Evolutionary conservation across 1,140 invertebrate genomes (phyloP), one percentile per base, ranked within the genome.

Genomic region (Psix sp.): DNA sequence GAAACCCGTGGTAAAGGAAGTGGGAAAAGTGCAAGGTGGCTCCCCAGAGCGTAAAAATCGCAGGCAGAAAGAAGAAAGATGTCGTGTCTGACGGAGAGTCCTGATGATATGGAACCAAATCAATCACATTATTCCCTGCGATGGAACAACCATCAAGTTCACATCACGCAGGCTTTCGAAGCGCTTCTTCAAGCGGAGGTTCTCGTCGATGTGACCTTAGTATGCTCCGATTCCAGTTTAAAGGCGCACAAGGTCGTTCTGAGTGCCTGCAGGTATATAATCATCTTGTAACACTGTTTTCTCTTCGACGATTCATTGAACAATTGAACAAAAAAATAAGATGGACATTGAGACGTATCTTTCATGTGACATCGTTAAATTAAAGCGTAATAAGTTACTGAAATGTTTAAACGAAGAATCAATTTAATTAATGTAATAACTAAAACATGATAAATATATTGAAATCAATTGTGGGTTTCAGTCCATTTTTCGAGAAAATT

Each of bases 131-230:
- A 96, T 86, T 95, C 94, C 78, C 89, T 96, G 65, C 91, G 94
- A 86, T 96, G 95, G 95, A 95, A 96, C 89, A 96, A 96, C 87
- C 95, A 96, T 88, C 94, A 94, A 80, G 91, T 90, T 51, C 94
- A 96, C 86, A 92, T 96, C 82, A 89, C 96, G 65, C 90, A 92
- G 66, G 92, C 94, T 11, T 96, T 97, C 87, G 95, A 96, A 77
- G 91, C 92, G 5, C 88, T 96, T 35, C 88, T 96, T 38, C 92
- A 95, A 76, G 92, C 92, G 13, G 95, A 96, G 84, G 91, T 92
- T 2, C 90, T 96, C 33, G 95, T 96, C 35, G 95, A 96, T 81
- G 94, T 96, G 42, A 96, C 95, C 1, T 89, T 97, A 31, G 94
- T 96, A 16, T 96, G 95, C 82, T 91, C 94, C 24, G 93, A 95